Evolutionary conservation across 92 coral and sea anemone genomes (phyloP), one percentile per base, ranked within the genome.

Genomic region (Diadumene lineata): DNA sequence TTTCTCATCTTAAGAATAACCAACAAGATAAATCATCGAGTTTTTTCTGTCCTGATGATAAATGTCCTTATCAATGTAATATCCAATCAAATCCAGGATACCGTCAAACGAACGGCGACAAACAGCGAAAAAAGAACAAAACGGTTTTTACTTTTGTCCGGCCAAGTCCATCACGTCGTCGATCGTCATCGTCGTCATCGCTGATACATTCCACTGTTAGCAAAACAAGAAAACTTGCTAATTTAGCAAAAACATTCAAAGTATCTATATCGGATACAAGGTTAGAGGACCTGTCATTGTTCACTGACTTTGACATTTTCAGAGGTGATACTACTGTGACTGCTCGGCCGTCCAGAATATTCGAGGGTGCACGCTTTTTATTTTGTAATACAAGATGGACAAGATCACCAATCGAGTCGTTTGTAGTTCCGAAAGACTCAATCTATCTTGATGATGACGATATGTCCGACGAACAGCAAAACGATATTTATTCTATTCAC

Each of bases 311-410:
- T 9, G 2, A 3, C 58, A 53, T 53, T 23, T 53, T 18, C 1
- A 25, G 11, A 33, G n/a, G n/a, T n/a, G n/a, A n/a, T n/a, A 7
- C 65, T 1, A n/a, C 66, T 31, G 31, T 32, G 0, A 25, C 2
- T 7, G 7, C n/a, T n/a, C n/a, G 44, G 21, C 51, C 34, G 10
- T 43, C 34, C 11, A 61, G 82, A 28, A 58, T 44, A 7, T 78
- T 53, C 50, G 82, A 78, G 33, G 82, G 82, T 27, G 82, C 66
- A 24, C 57, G 82, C 18, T 78, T 78, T 56, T 68, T 78, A 53
- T 67, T 78, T 28, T 68, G 82, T 58, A 68, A 78, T 27, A 31
- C 56, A 32, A 68, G 75, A 43, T 34, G 55, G 33, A 67, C 56
- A 38, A 68, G 30, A 31, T 23, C 68, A 16, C 17, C 72, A 11